phyloP scores from a whole-genome alignment of 2,113 vertebrate species.

The Rattus rattus region DNA sequence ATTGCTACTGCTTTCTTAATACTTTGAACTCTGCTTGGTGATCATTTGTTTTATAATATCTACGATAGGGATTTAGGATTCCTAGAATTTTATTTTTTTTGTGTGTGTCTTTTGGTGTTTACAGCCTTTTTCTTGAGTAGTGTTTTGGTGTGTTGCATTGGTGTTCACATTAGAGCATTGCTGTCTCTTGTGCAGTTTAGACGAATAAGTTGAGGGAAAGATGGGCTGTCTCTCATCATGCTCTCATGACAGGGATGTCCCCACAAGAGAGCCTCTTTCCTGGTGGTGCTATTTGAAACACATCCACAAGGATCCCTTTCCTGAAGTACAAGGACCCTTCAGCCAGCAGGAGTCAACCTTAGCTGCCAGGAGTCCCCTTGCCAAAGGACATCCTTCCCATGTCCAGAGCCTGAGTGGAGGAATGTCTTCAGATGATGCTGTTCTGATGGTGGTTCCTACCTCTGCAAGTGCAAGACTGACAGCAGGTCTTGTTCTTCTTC shows the following conservation, averaged over 20 bases:
- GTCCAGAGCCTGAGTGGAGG: background rate
- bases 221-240: no score
- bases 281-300: background rate
- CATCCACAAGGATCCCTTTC: no score
- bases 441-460: background rate
- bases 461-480: background rate
- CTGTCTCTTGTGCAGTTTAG: background rate
- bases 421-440: background rate
- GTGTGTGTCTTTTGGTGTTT: background rate
- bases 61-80: background rate
- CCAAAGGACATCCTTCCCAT: background rate
- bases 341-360: background rate
- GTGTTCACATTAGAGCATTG: background rate
- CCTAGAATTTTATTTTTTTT: background rate
- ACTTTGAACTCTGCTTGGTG: background rate
- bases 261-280: background rate
- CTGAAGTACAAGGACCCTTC: background rate
- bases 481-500: background rate
- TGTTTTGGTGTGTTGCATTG: background rate
- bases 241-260: background rate
- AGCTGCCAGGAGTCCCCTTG: background rate
- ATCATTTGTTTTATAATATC: background rate
- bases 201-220: background rate
- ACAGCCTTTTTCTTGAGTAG: background rate
- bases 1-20: constrained; percentile 15